Percentiles rank a stretch among this genome's conserved stretches.
phyloP scores from a whole-genome alignment of 2,888 invertebrate genomes.

The Rhagonycha fulva region DNA sequence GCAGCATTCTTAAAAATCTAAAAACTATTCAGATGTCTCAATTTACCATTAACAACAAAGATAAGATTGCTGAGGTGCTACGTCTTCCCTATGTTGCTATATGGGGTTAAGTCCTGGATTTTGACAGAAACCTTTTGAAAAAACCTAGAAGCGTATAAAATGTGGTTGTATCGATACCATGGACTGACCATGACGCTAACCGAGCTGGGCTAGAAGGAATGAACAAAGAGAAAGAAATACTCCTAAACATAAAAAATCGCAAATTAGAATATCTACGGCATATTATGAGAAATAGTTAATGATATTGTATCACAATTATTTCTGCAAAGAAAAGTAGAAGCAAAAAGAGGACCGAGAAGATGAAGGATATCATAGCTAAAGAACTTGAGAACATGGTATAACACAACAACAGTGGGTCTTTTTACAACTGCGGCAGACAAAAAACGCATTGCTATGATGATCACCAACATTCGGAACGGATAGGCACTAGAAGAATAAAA shows the following conservation, averaged over 20 bases:
- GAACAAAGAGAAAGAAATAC: not conserved
- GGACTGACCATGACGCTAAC: slow-evolving; percentile 5
- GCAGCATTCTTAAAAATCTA: too few relatives aligned
- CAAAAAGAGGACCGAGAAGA: not conserved
- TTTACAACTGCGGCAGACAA: slow-evolving; percentile 1
- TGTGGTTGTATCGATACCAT: slow-evolving; percentile 15
- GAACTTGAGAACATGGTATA: not conserved
- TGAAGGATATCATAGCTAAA: not conserved
- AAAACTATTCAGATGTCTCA: not conserved
- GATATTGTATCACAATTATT: not conserved
- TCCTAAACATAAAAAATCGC: not conserved
- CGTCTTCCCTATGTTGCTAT: slow-evolving; percentile 4
- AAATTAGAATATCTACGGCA: not conserved
- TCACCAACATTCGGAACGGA: not conserved
- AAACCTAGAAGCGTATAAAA: slow-evolving; percentile 12
- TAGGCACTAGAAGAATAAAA: not conserved
- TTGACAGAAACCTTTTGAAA: not conserved
- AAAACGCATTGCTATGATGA: not conserved
- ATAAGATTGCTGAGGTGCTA: slow-evolving; percentile 4
- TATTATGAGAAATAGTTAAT: not conserved
- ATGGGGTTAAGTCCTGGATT: slow-evolving; percentile 7
- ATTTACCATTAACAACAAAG: not conserved
- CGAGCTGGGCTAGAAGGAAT: slow-evolving; percentile 4
- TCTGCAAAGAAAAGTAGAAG: not conserved
- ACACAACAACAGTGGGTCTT: not conserved